phyloP scores from a whole-genome alignment of 2,888 invertebrate species.

The Oegoconia quadripuncta region DNA sequence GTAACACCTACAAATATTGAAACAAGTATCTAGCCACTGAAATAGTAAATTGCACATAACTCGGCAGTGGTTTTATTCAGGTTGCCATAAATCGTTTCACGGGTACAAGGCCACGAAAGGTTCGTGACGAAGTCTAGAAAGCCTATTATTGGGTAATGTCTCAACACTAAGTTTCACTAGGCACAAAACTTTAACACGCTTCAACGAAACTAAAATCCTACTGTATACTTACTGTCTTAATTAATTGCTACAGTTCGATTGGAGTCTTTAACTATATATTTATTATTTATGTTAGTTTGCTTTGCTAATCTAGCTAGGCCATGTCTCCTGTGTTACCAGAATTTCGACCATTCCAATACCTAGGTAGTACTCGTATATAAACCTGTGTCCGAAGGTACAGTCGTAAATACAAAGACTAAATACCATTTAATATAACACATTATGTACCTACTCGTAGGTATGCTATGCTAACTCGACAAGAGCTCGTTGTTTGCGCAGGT shows the following conservation, averaged over 20 bases:
- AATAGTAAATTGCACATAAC: too few relatives aligned
- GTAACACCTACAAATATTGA: too few relatives aligned
- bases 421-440: slow-evolving; percentile 14
- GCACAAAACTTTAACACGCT: slow-evolving; percentile 29
- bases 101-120: slow-evolving; percentile 41
- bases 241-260: too few relatives aligned
- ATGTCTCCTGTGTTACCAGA: too few relatives aligned
- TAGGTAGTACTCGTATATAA: too few relatives aligned
- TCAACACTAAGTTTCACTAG: slow-evolving; percentile 32
- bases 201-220: slow-evolving; percentile 13
- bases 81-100: slow-evolving; percentile 28
- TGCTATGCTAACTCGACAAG: slow-evolving; percentile 55
- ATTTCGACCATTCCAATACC: too few relatives aligned
- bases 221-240: background rate
- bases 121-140: slow-evolving; percentile 51
- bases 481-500: slow-evolving; percentile 69
- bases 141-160: slow-evolving; percentile 43
- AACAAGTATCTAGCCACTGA: too few relatives aligned
- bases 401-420: slow-evolving; percentile 1
- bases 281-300: too few relatives aligned
- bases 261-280: too few relatives aligned
- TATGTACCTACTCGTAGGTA: slow-evolving; percentile 31
- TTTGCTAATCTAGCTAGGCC: too few relatives aligned
- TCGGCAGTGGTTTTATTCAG: slow-evolving; percentile 23
- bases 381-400: too few relatives aligned